These are phyloP conservation scores for Dasysyrphus tricinctus DNA, from an alignment of 2,888 invertebrate species.

Conservation along the genomic window DNA sequence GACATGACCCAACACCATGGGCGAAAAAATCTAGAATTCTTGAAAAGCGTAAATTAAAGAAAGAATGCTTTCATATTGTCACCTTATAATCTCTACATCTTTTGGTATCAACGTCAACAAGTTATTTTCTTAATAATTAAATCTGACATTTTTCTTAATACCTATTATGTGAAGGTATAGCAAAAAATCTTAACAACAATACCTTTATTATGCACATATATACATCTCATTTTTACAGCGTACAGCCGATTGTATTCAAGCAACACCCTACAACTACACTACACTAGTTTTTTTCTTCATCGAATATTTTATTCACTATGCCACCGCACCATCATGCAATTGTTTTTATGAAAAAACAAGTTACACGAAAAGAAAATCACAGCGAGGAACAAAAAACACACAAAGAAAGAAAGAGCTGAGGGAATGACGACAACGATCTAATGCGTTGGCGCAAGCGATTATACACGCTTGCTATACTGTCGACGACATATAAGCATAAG, in stretches of 20 bases:
- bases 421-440: conserved; percentile 57
- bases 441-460: conserved; percentile 72
- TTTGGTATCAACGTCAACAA: too few relatives aligned
- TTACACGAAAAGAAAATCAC: conserved; percentile 44
- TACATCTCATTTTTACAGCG: neutral
- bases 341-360: conserved; percentile 43
- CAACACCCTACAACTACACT: conserved; percentile 15
- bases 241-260: conserved; percentile 37
- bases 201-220: neutral
- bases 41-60: too few relatives aligned
- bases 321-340: conserved; percentile 11
- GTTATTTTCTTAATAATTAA: neutral
- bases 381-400: conserved; percentile 2
- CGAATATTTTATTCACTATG: conserved; percentile 1
- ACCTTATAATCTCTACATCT: too few relatives aligned
- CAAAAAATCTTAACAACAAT: conserved; percentile 14
- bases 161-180: conserved; percentile 6
- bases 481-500: conserved; percentile 65
- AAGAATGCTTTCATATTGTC: too few relatives aligned
- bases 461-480: conserved; percentile 66
- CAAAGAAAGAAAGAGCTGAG: conserved; percentile 21
- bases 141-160: conserved; percentile 14
- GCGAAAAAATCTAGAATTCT: too few relatives aligned
- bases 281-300: conserved; percentile 52
- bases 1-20: too few relatives aligned